These are phyloP conservation scores for Sclerurus mexicanus DNA, from an alignment of 2,113 vertebrate genomes.

Conservation along the genomic window DNA sequence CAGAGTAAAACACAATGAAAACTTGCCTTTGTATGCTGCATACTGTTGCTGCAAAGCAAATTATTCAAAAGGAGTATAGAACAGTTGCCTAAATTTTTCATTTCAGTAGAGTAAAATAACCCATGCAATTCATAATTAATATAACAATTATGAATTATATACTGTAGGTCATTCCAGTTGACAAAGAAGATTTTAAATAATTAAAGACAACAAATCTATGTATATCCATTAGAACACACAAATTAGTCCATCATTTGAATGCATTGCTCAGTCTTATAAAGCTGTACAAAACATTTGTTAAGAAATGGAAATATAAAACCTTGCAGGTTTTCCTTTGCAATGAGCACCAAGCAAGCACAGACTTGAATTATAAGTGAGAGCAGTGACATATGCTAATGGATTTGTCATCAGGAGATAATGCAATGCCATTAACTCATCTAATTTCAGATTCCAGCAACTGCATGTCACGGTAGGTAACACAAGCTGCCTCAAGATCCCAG, in stretches of 20 bases:
- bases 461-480: background rate
- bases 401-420: constrained; percentile 30
- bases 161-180: background rate
- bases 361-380: constrained; percentile 15
- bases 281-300: constrained; percentile 5
- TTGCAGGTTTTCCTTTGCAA: constrained; percentile 22
- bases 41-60: background rate
- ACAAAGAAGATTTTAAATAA: constrained; percentile 17
- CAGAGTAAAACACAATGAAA: background rate
- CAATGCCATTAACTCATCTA: constrained; percentile 28
- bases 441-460: constrained; percentile 33
- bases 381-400: constrained; percentile 34
- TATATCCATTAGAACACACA: background rate
- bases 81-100: background rate
- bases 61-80: background rate
- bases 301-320: constrained; percentile 30
- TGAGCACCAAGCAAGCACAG: constrained; percentile 26
- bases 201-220: background rate
- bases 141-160: background rate
- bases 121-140: background rate
- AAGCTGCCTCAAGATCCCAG: background rate
- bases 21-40: background rate
- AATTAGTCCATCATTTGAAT: constrained; percentile 23
- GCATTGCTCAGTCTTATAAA: background rate
- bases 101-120: background rate